phyloP scores from a whole-genome alignment of 2,888 invertebrate species.

The Orthosia incerta region DNA sequence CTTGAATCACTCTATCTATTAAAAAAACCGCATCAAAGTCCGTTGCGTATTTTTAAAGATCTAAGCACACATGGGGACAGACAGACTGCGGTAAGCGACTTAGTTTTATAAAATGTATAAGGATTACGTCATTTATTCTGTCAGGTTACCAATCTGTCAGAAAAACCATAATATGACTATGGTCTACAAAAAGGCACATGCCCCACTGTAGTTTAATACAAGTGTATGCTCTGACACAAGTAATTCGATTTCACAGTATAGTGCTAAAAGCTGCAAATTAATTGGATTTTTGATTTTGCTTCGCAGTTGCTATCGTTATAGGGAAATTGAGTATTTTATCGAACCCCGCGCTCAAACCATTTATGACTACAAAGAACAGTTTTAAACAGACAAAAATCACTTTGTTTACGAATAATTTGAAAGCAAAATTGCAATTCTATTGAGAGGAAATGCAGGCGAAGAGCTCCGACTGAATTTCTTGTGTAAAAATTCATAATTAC shows the following conservation, averaged over 20 bases:
- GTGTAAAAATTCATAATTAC: too few relatives aligned
- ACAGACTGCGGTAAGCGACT: too few relatives aligned
- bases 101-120: too few relatives aligned
- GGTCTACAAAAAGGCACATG: too few relatives aligned
- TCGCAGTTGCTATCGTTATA: constrained; percentile 24
- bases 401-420: background rate
- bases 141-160: too few relatives aligned
- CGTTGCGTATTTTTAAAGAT: too few relatives aligned
- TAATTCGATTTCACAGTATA: constrained; percentile 10
- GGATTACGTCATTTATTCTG: too few relatives aligned
- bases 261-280: constrained; percentile 36
- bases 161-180: too few relatives aligned
- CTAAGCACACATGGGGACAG: too few relatives aligned
- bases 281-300: constrained; percentile 34
- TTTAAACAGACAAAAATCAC: background rate
- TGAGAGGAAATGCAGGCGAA: background rate
- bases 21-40: too few relatives aligned
- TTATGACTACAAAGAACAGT: constrained; percentile 27
- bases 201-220: background rate
- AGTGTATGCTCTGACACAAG: background rate
- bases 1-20: too few relatives aligned
- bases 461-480: too few relatives aligned
- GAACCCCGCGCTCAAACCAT: constrained; percentile 16
- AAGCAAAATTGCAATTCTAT: background rate
- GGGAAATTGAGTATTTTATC: constrained; percentile 23